These are phyloP conservation scores for Chauna torquata DNA, from an alignment of 2,113 vertebrate species.

Conservation along the genomic window DNA sequence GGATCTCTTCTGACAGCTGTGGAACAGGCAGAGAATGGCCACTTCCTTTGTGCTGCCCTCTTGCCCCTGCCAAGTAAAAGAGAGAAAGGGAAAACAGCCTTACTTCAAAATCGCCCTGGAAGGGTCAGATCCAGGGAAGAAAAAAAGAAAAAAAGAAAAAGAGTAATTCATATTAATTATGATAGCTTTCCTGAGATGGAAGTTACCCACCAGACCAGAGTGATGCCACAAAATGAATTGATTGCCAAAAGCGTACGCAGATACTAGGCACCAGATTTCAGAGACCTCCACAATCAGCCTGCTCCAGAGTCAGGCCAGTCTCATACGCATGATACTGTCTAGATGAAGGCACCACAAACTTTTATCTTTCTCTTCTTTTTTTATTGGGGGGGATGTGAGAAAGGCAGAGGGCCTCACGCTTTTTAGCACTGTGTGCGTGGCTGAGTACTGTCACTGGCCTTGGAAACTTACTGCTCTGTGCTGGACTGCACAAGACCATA, in stretches of 20 bases:
- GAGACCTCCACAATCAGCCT: neutral
- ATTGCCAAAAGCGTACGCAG: neutral
- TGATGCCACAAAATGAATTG: neutral
- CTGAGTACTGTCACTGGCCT: neutral
- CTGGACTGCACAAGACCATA: neutral
- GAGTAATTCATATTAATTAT: neutral
- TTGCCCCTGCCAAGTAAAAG: neutral
- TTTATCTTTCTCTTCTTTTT: neutral
- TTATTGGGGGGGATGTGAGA: neutral
- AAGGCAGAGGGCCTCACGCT: neutral
- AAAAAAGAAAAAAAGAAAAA: neutral
- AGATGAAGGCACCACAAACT: neutral
- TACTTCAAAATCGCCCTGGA: neutral
- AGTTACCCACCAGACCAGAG: neutral
- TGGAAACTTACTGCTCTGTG: neutral
- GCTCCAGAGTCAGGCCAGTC: neutral
- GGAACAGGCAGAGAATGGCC: neutral
- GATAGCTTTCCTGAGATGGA: slow-evolving; percentile 3
- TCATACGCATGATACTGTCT: neutral
- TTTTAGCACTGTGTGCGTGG: neutral
- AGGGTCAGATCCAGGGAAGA: neutral
- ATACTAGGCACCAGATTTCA: neutral
- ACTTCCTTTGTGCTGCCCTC: neutral
- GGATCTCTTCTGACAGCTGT: neutral
- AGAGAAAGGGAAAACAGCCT: neutral